These are phyloP conservation scores for Pecten maximus DNA, from an alignment of 2,888 invertebrate genomes.

Conservation along the genomic window DNA sequence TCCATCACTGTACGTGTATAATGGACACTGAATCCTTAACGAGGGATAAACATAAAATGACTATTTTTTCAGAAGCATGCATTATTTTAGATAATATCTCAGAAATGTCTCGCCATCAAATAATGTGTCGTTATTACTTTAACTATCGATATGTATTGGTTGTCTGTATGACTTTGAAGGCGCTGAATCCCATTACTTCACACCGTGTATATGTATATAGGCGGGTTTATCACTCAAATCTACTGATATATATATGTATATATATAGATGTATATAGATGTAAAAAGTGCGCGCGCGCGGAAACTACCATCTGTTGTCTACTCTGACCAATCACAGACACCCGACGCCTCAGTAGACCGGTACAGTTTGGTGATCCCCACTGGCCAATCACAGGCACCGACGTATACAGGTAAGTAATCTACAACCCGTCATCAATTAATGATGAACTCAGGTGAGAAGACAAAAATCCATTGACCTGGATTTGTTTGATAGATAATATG, in stretches of 20 bases:
- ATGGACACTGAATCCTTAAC: background rate
- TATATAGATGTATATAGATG: background rate
- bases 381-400: too few species aligned
- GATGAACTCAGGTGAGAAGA: background rate
- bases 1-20: background rate
- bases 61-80: background rate
- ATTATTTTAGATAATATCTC: background rate
- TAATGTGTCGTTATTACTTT: background rate
- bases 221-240: background rate
- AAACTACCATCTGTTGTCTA: background rate
- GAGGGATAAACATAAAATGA: background rate
- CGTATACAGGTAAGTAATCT: background rate
- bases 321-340: background rate
- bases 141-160: background rate
- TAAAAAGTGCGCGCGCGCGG: background rate
- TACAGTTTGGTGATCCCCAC: too few species aligned
- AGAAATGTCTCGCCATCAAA: background rate
- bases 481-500: background rate
- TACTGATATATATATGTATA: background rate
- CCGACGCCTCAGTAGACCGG: background rate
- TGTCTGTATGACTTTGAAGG: background rate
- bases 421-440: background rate
- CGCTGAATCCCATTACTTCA: background rate
- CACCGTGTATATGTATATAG: background rate
- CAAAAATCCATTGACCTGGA: background rate